Conservation (phyloP, 2,888 invertebrate genomes). For the Acleris emargana region DNA sequence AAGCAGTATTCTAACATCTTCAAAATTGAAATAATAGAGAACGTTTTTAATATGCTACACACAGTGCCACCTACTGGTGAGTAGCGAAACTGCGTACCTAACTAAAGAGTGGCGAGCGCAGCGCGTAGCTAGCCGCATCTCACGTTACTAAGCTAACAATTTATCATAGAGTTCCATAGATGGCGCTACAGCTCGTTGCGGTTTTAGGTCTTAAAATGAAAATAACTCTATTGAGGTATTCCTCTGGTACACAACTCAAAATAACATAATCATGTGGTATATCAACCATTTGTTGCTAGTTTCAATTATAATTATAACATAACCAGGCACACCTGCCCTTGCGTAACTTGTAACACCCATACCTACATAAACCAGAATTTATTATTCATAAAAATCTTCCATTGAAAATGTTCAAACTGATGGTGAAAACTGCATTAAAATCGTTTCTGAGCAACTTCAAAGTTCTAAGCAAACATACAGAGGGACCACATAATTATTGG, state of each 20-base stretch:
- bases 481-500: too few relatives aligned
- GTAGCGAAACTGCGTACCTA: slow-evolving; percentile 9
- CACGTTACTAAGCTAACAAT: not conserved
- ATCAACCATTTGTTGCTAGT: too few relatives aligned
- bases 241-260: not conserved
- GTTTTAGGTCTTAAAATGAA: not conserved
- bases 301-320: too few relatives aligned
- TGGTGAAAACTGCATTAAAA: too few relatives aligned
- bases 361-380: too few relatives aligned
- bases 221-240: not conserved
- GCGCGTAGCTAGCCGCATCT: not conserved
- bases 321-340: too few relatives aligned
- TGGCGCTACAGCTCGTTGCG: slow-evolving; percentile 18
- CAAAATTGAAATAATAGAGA: not conserved
- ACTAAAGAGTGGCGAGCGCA: not conserved
- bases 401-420: too few relatives aligned
- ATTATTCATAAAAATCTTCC: too few relatives aligned
- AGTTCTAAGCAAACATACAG: too few relatives aligned
- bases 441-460: too few relatives aligned
- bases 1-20: not conserved
- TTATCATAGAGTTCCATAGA: slow-evolving; percentile 2
- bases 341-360: too few relatives aligned
- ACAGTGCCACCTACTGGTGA: slow-evolving; percentile 23
- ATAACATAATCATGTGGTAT: not conserved
- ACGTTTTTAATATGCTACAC: not conserved